Percentiles rank a stretch among this genome's conserved stretches.
phyloP scores from a whole-genome alignment of 2,113 vertebrate species.

The Oenanthe melanoleuca region DNA sequence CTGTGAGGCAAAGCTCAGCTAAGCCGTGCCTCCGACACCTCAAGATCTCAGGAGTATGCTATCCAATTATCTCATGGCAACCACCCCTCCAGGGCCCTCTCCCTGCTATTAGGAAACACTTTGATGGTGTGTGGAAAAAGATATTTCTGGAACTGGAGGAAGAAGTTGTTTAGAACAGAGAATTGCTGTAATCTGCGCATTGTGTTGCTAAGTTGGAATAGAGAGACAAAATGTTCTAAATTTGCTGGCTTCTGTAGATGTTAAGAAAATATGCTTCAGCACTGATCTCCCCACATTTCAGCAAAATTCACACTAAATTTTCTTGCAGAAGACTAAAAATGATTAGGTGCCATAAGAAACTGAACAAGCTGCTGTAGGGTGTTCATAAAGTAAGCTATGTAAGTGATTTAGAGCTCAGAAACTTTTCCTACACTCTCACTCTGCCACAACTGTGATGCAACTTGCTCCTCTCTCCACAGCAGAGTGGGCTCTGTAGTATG shows the following conservation, averaged over 20 bases:
- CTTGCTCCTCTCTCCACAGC: background rate
- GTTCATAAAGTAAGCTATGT: background rate
- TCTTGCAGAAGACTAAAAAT: background rate
- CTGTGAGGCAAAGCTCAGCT: slow-evolving; percentile 50
- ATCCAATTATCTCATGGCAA: slow-evolving; percentile 53
- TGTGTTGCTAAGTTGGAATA: background rate
- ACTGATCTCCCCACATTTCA: background rate
- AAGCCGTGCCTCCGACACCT: slow-evolving; percentile 5
- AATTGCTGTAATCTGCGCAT: background rate
- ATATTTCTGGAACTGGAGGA: slow-evolving; percentile 41
- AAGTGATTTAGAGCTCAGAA: background rate
- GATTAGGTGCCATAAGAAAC: background rate
- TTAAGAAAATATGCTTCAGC: background rate
- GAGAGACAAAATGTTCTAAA: background rate
- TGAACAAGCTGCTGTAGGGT: background rate
- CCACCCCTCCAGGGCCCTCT: background rate
- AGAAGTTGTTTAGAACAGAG: slow-evolving; percentile 20
- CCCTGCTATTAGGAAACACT: slow-evolving; percentile 36
- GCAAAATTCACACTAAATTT: background rate
- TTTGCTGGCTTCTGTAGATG: background rate
- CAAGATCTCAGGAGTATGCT: background rate
- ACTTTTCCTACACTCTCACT: background rate
- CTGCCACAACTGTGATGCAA: background rate
- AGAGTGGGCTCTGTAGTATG: background rate
- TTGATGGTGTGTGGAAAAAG: slow-evolving; percentile 24